Conservation (phyloP, 2,888 invertebrate species). For the Balanococcus diminutus region DNA sequence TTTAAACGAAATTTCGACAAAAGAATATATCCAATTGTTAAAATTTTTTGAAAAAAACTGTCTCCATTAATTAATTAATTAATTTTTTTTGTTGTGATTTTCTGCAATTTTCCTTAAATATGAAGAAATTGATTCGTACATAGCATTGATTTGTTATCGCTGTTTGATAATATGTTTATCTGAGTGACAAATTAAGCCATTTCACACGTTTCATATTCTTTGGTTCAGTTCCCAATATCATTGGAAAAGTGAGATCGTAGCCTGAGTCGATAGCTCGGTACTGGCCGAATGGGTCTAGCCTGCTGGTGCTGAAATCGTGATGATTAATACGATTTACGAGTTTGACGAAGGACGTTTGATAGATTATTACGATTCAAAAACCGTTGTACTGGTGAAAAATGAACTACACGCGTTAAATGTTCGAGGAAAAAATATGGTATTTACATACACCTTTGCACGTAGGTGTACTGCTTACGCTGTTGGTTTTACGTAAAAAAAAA, state of each 20-base stretch:
- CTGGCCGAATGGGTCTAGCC: background rate
- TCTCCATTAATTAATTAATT: too few relatives aligned
- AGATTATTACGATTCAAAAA: constrained; percentile 39
- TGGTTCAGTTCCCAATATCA: too few relatives aligned
- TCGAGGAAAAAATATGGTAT: background rate
- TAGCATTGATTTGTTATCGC: too few relatives aligned
- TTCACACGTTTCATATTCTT: background rate
- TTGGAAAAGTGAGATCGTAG: too few relatives aligned
- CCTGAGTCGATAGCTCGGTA: too few relatives aligned
- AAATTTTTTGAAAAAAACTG: too few relatives aligned
- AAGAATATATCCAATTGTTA: too few relatives aligned
- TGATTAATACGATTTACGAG: background rate
- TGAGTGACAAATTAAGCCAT: background rate
- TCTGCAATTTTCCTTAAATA: too few relatives aligned
- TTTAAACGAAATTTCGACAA: too few relatives aligned
- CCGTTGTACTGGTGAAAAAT: constrained; percentile 23
- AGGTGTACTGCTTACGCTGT: background rate
- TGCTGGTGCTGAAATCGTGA: background rate
- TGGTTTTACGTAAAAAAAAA: background rate
- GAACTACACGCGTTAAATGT: background rate
- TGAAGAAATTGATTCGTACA: too few relatives aligned
- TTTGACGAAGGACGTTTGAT: background rate
- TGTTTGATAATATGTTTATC: too few relatives aligned
- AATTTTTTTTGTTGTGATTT: too few relatives aligned
- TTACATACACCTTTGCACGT: background rate